phyloP scores from a whole-genome alignment of 2,113 vertebrate genomes.

The Symphodus melops region DNA sequence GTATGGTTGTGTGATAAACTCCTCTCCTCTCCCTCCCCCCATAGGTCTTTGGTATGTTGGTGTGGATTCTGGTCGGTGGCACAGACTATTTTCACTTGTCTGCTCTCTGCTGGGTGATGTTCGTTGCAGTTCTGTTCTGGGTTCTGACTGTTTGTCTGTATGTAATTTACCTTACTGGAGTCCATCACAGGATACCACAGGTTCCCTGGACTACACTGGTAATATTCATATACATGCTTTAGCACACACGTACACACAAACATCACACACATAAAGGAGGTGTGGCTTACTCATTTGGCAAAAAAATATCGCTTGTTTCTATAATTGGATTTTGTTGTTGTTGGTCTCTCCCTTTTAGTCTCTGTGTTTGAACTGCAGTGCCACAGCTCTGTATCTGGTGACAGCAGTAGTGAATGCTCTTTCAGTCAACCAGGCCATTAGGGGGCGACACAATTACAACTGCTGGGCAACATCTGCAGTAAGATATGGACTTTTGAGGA shows the following conservation, averaged over 20 bases:
- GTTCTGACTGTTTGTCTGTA: slow-evolving; percentile 90
- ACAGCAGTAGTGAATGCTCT: slow-evolving; percentile 86
- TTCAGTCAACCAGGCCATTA: slow-evolving; percentile 82
- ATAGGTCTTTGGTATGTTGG: slow-evolving; percentile 90
- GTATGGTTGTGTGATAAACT: not conserved
- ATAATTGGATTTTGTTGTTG: not conserved
- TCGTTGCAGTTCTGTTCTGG: slow-evolving; percentile 92
- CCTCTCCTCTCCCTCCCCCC: slow-evolving; percentile 18
- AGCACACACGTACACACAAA: not conserved
- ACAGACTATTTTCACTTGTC: slow-evolving; percentile 90
- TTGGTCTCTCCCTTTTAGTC: slow-evolving; percentile 76
- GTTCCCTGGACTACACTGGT: slow-evolving; percentile 92
- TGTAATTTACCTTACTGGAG: slow-evolving; percentile 90
- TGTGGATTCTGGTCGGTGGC: slow-evolving; percentile 93
- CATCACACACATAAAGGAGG: not conserved
- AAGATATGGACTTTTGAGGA: slow-evolving; percentile 57
- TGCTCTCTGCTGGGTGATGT: slow-evolving; percentile 94
- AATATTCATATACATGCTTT: slow-evolving; percentile 44
- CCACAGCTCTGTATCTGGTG: slow-evolving; percentile 88
- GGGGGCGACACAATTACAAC: slow-evolving; percentile 89
- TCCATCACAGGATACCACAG: slow-evolving; percentile 87
- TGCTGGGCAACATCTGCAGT: slow-evolving; percentile 94
- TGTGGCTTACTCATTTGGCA: not conserved
- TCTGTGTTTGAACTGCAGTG: slow-evolving; percentile 89
- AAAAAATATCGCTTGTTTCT: not conserved